These are phyloP conservation scores for Torymus texanus DNA, from an alignment of 2,888 invertebrate species.

Conservation along the genomic window DNA sequence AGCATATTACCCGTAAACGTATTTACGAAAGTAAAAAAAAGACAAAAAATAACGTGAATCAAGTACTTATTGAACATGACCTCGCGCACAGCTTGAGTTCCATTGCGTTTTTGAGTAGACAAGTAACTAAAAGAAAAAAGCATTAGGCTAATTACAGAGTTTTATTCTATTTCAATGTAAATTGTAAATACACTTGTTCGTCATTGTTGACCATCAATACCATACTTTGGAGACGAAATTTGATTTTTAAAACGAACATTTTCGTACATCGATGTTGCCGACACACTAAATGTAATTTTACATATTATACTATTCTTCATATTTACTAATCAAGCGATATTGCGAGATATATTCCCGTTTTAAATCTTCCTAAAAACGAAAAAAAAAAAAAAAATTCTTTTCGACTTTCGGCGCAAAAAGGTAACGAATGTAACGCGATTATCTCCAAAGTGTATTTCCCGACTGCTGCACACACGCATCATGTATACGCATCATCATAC, in stretches of 20 bases:
- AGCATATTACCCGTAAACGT: conserved; percentile 14
- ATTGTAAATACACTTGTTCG: conserved; percentile 50
- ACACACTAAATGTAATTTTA: conserved; percentile 18
- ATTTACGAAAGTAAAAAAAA: conserved; percentile 19
- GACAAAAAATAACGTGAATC: conserved; percentile 28
- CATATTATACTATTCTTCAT: conserved; percentile 10
- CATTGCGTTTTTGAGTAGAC: conserved; percentile 25
- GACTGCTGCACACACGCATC: too few species aligned
- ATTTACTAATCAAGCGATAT: neutral
- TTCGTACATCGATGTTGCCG: conserved; percentile 27
- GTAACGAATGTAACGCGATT: too few species aligned
- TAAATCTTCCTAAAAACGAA: too few species aligned
- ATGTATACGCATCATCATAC: too few species aligned
- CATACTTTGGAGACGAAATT: conserved; percentile 32
- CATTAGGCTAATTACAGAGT: conserved; percentile 4
- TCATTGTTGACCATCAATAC: conserved; percentile 34
- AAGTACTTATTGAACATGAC: conserved; percentile 57
- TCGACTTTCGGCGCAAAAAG: too few species aligned
- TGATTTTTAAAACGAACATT: conserved; percentile 11
- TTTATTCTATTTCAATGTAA: conserved; percentile 45
- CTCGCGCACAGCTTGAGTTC: conserved; percentile 50
- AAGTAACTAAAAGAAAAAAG: conserved; percentile 18
- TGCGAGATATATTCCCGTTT: neutral
- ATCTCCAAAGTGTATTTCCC: too few species aligned
- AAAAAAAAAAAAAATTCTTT: too few species aligned